Percentiles rank a stretch among this genome's conserved stretches.
These are phyloP conservation scores for Colostygia pectinataria DNA, from an alignment of 2,888 invertebrate species.

Conservation along the genomic window DNA sequence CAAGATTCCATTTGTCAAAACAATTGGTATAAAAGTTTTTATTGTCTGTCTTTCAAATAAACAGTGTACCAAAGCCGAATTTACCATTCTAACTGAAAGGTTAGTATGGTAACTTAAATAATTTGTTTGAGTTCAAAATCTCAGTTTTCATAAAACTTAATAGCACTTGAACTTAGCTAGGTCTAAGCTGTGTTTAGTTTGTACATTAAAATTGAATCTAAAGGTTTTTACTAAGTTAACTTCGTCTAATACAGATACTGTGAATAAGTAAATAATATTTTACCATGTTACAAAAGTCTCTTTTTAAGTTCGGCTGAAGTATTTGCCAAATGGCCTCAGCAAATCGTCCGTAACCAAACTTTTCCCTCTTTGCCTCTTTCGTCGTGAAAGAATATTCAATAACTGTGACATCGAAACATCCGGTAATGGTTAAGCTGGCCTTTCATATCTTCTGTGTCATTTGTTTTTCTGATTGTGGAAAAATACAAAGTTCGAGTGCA, in stretches of 20 bases:
- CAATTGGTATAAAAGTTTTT: conserved; percentile 29
- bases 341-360: conserved; percentile 60
- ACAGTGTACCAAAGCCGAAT: too few species aligned
- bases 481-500: neutral
- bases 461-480: conserved; percentile 15
- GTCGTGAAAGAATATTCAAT: conserved; percentile 54
- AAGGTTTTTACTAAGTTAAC: too few species aligned
- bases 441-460: conserved; percentile 32
- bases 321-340: conserved; percentile 60
- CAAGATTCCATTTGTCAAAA: conserved; percentile 57
- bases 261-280: conserved; percentile 15
- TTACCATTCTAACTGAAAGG: too few species aligned
- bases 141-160: too few species aligned
- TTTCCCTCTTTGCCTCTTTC: conserved; percentile 49
- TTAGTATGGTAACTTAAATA: too few species aligned
- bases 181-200: too few species aligned
- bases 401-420: conserved; percentile 52
- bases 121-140: too few species aligned
- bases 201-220: too few species aligned
- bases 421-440: conserved; percentile 34
- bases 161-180: too few species aligned
- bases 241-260: too few species aligned
- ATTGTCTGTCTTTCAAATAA: neutral
- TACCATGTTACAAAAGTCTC: conserved; percentile 47
- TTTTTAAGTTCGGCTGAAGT: conserved; percentile 49